Evolutionary conservation across 2,888 invertebrate genomes (phyloP).

Genomic region (Phanerotoma sp.): DNA sequence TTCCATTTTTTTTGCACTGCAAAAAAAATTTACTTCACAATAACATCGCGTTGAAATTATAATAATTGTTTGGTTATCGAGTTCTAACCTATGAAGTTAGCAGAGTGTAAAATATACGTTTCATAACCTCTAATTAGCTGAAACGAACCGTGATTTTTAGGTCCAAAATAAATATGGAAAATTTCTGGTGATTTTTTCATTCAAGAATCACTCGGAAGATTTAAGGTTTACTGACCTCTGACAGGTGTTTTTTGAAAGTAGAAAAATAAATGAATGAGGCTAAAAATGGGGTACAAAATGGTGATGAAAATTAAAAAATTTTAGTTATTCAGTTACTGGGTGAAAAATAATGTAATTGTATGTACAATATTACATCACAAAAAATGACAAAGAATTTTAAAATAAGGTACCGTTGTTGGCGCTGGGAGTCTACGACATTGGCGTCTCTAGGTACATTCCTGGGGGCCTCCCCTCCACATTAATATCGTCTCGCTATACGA

Average conservation of each 20-base stretch:
- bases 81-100: no score
- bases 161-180: background rate
- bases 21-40: no score
- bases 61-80: no score
- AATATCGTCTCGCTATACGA: slow-evolving; percentile 48
- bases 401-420: slow-evolving; percentile 5
- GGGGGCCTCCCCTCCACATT: slow-evolving; percentile 33
- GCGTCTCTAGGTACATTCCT: slow-evolving; percentile 46
- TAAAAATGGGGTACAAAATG: no score
- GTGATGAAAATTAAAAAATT: no score
- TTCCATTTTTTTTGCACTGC: no score
- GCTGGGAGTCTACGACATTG: slow-evolving; percentile 10
- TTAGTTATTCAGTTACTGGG: no score
- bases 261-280: background rate
- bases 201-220: background rate
- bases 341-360: no score
- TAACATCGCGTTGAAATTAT: no score
- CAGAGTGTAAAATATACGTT: no score
- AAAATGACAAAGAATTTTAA: slow-evolving; percentile 1
- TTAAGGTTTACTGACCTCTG: slow-evolving; percentile 2
- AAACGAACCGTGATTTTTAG: no score
- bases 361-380: slow-evolving; percentile 1
- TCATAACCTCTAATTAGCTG: no score
- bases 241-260: slow-evolving; percentile 1
- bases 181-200: background rate